Base-by-base conservation (phyloP, 2,113 vertebrate species). In the Tachysurus vachellii region DNA sequence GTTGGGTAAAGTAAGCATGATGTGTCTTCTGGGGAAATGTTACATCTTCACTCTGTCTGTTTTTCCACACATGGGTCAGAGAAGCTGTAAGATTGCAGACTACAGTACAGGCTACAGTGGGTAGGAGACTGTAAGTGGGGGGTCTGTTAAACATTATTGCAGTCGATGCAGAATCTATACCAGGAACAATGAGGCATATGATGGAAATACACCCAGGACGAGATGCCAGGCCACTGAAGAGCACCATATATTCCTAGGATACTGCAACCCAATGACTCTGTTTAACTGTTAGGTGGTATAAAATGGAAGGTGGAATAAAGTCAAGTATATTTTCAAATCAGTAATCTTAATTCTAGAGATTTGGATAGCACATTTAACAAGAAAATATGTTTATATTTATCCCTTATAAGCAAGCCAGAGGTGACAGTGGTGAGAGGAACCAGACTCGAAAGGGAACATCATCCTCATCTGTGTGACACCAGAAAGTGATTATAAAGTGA, bases 51-150 rank as follows among this genome's bases (percentile, higher is more conserved):
- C 14, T 57, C 19, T 1, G 4, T 59, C 10, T 42, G 50, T 59
- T 80, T 80, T 80, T 36, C 14, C 44, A 42, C n/a, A 80, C 47
- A 42, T 56, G 57, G 73, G 47, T 66, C 61, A 86, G 75, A 50
- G n/a, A 36, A 7, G 53, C 53, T 66, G 75, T 36, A 80, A 26
- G 59, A 62, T 80, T 85, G 4, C 5, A 28, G 79, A 5, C 10
- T 36, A 28, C 26, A 59, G 77, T 57, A 17, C 5, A 28, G 56
- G 0, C 10, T 23, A 28, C 26, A 59, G 77, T 57, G 28, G 42
- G 28, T 36, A 28, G 16, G 16, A 57, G 19, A 59, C 21, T 31
- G 10, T 47, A 59, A 19, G 12, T 36, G 0, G 16, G 5, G 31
- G 50, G n/a, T 26, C 2, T 50, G 44, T 13, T 4, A n/a, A 53